A percentile compares a stretch with the other conserved stretches of the same genome.
phyloP scores from a whole-genome alignment of 2,797 vertebrate genomes.

The Gastrophryne carolinensis region DNA sequence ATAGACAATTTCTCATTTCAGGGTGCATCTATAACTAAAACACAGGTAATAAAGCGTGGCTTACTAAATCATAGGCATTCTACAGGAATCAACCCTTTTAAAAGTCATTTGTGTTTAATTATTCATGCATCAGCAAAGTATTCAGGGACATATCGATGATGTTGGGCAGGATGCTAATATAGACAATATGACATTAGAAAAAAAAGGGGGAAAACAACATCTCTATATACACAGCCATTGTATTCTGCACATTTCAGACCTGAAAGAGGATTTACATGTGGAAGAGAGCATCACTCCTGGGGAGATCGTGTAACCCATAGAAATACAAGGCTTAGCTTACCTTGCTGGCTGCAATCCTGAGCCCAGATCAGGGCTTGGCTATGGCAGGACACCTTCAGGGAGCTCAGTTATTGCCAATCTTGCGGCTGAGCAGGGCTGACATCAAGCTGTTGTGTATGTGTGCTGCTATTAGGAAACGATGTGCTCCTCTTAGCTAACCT shows the following conservation, averaged over 20 bases:
- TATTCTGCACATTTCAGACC: conserved; percentile 10
- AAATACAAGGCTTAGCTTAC: conserved; percentile 41
- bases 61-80: too few species aligned
- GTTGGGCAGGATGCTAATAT: too few species aligned
- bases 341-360: conserved; percentile 13
- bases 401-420: conserved; percentile 12
- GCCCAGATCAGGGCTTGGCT: neutral
- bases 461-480: conserved; percentile 42
- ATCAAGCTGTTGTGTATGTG: conserved; percentile 25
- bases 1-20: too few species aligned
- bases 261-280: conserved; percentile 4
- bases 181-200: too few species aligned
- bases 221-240: too few species aligned
- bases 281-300: neutral
- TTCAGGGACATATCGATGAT: neutral
- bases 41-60: neutral
- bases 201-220: too few species aligned
- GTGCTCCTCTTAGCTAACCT: conserved; percentile 46
- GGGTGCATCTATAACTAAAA: neutral
- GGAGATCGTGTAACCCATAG: neutral
- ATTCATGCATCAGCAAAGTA: neutral
- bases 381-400: neutral
- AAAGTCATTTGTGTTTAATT: neutral
- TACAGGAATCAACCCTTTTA: neutral
- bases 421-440: conserved; percentile 8